phyloP scores from a whole-genome alignment of 2,797 vertebrate species.

The Sorex maritimensis region DNA sequence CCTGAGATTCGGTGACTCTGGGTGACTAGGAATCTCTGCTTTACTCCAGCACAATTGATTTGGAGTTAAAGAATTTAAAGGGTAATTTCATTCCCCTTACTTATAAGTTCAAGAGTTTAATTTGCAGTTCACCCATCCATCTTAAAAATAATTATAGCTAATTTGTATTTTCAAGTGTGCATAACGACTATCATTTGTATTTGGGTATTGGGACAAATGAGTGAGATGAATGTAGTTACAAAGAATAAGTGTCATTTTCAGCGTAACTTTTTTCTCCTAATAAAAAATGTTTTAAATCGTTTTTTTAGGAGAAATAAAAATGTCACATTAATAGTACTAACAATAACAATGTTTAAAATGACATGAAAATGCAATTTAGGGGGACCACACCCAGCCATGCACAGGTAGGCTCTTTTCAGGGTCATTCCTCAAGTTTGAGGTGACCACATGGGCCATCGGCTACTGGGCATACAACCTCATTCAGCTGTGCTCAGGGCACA shows the following conservation, averaged over 20 bases:
- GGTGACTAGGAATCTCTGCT: constrained; percentile 35
- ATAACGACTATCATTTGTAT: constrained; percentile 54
- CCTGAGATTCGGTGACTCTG: background rate
- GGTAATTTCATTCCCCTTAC: constrained; percentile 69
- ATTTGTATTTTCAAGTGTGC: constrained; percentile 68
- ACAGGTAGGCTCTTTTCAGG: too few relatives aligned
- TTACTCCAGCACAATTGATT: constrained; percentile 68
- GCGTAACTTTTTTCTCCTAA: constrained; percentile 39
- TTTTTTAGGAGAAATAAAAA: too few relatives aligned
- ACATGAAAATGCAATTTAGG: background rate
- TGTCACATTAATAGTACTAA: background rate
- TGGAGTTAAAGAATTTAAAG: constrained; percentile 75
- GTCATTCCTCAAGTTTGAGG: too few relatives aligned
- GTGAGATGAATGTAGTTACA: constrained; percentile 17
- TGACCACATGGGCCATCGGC: too few relatives aligned
- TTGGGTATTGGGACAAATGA: constrained; percentile 34
- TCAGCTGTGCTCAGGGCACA: too few relatives aligned
- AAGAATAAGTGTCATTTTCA: constrained; percentile 1
- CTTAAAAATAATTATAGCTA: constrained; percentile 78
- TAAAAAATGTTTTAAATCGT: constrained; percentile 47
- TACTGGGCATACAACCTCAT: too few relatives aligned
- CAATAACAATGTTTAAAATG: background rate
- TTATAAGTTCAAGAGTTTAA: constrained; percentile 76
- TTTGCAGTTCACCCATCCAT: constrained; percentile 64
- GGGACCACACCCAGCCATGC: too few relatives aligned